phyloP scores from a whole-genome alignment of 2,888 invertebrate genomes.

The Cepaea hortensis region DNA sequence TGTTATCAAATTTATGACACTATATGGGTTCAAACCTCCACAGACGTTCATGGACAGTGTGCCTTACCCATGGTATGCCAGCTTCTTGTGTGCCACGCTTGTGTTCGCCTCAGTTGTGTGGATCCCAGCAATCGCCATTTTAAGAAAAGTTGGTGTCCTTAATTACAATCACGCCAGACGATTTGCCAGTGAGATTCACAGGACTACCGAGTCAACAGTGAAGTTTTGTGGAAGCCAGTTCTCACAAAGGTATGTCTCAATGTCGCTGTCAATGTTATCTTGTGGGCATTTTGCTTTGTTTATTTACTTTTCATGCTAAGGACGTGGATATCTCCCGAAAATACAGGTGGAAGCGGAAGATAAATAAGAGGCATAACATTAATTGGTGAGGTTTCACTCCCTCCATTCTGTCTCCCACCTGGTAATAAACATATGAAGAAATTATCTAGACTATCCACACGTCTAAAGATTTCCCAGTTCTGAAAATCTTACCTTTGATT shows the following conservation, averaged over 20 bases:
- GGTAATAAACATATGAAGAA: too few species aligned
- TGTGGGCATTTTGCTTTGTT: too few species aligned
- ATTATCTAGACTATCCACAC: too few species aligned
- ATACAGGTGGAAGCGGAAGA: too few species aligned
- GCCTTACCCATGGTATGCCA: slow-evolving; percentile 65
- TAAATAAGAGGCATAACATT: too few species aligned
- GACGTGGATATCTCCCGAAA: too few species aligned
- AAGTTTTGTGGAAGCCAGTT: slow-evolving; percentile 58
- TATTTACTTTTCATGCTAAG: too few species aligned
- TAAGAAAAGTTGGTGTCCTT: slow-evolving; percentile 59
- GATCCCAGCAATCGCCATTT: slow-evolving; percentile 65
- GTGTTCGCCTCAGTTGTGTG: slow-evolving; percentile 64
- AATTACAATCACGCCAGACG: slow-evolving; percentile 62
- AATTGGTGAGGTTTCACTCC: too few species aligned
- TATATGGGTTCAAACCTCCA: neutral
- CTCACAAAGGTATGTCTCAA: slow-evolving; percentile 47
- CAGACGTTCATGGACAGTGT: slow-evolving; percentile 49
- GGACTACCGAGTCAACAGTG: slow-evolving; percentile 62
- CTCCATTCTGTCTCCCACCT: too few species aligned
- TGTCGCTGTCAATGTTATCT: too few species aligned
- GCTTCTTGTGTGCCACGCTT: slow-evolving; percentile 56
- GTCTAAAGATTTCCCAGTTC: too few species aligned
- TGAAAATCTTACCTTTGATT: too few species aligned
- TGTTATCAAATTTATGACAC: neutral
- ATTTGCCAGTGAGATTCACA: slow-evolving; percentile 58